Percentiles rank a stretch among this genome's conserved stretches.
These are phyloP conservation scores for Wasmannia auropunctata DNA, from an alignment of 1,140 invertebrate species.

Conservation along the genomic window DNA sequence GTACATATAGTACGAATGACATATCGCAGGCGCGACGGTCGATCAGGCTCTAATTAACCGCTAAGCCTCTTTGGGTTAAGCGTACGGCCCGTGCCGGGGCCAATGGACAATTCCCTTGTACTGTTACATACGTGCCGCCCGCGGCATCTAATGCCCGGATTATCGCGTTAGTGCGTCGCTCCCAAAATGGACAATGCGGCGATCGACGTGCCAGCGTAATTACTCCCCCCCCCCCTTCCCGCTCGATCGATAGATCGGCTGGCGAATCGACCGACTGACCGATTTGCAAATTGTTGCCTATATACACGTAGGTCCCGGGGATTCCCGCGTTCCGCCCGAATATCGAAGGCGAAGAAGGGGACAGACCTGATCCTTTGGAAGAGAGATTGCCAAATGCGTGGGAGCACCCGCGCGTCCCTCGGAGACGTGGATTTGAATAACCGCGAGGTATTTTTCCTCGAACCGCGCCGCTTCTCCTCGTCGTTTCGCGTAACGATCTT, in stretches of 20 bases:
- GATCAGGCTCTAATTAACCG: conserved; percentile 68
- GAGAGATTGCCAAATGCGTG: neutral
- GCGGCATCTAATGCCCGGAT: conserved; percentile 40
- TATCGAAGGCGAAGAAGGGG: too few relatives aligned
- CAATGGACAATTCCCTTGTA: conserved; percentile 63
- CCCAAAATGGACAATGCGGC: conserved; percentile 51
- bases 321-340: neutral
- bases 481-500: neutral
- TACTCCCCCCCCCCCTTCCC: too few relatives aligned
- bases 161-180: conserved; percentile 42
- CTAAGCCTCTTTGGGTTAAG: conserved; percentile 66
- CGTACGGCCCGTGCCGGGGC: conserved; percentile 35
- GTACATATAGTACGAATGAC: conserved; percentile 14
- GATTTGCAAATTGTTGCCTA: neutral
- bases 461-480: neutral
- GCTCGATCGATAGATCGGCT: conserved; percentile 31
- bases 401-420: neutral
- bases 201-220: conserved; percentile 48
- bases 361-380: neutral
- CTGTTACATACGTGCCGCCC: conserved; percentile 30
- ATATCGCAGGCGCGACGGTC: conserved; percentile 56
- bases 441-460: neutral
- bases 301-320: neutral
- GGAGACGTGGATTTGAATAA: conserved; percentile 14
- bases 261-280: neutral